A percentile compares a stretch with the other conserved stretches of the same genome.
Conservation (phyloP, 1,140 invertebrate species). For the Bicyclus anynana region DNA sequence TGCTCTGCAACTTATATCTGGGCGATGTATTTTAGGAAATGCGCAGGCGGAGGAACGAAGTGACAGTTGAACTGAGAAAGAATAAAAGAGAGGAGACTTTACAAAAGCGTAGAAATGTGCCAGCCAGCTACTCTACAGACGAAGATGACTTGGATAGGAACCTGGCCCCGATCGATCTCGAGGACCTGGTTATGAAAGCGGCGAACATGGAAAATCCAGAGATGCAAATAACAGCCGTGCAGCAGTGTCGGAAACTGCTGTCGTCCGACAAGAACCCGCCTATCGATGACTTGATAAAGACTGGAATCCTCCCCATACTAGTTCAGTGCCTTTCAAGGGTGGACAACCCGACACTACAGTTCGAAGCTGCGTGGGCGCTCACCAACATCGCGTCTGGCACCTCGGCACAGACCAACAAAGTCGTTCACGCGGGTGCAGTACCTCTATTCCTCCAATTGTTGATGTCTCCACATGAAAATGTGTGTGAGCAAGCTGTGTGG, state of each 20-base stretch:
- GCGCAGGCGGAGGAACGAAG: conserved; percentile 95
- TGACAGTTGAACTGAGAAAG: conserved; percentile 96
- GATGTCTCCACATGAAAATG: conserved; percentile 95
- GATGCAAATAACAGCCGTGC: conserved; percentile 88
- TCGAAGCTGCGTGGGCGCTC: conserved; percentile 99
- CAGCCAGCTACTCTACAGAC: conserved; percentile 88
- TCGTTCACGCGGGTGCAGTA: conserved; percentile 96
- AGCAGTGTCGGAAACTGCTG: conserved; percentile 94
- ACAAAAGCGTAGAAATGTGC: conserved; percentile 96
- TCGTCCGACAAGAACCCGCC: conserved; percentile 99
- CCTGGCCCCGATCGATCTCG: conserved; percentile 81
- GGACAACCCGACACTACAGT: conserved; percentile 95
- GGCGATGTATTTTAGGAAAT: conserved; percentile 86
- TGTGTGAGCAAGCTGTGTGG: conserved; percentile 99
- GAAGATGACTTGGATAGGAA: conserved; percentile 87
- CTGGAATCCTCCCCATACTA: conserved; percentile 95
- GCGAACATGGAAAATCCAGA: conserved; percentile 82
- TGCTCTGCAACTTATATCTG: not conserved
- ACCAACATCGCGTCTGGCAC: conserved; percentile 99
- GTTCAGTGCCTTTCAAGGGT: conserved; percentile 92
- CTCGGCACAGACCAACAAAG: conserved; percentile 96
- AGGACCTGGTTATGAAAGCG: conserved; percentile 86
- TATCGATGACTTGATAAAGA: conserved; percentile 96
- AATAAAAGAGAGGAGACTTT: conserved; percentile 98
- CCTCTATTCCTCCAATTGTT: conserved; percentile 95